Evolutionary conservation across 2,888 invertebrate species (phyloP), one percentile per base, ranked within the genome.

Genomic region (Dasypolia templi): DNA sequence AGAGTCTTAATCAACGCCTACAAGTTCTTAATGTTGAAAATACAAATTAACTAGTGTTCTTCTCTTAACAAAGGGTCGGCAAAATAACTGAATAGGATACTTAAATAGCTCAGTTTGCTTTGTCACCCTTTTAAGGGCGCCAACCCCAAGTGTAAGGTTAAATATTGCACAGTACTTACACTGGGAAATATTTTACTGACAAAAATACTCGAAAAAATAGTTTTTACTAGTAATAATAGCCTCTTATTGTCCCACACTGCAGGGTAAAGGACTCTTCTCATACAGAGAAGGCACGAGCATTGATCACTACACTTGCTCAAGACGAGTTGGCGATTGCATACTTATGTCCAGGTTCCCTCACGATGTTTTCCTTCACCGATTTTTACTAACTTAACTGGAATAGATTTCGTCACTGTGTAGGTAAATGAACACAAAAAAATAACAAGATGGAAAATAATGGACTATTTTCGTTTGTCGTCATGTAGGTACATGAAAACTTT

Each of bases 51-150:
- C 22, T 17, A 61, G 56, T 49, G 26, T 66, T 65, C 29, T 61
- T 72, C 39, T 58, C n/a, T n/a, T n/a, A n/a, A n/a, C n/a, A 59
- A 82, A 75, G 64, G 66, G 32, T 58, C 56, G 17, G 29, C n/a
- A 19, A 72, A 69, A 61, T 64, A 67, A 59, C n/a, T 53, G 53
- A 68, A 80, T 46, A 35, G 56, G 56, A 62, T 63, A 66, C 83
- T 73, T 67, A 35, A 78, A 70, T 55, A 73, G 32, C 22, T 39
- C 62, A 63, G 63, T 79, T 46, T 79, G 69, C 69, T 70, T 79
- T 79, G 73, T 79, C 79, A 83, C 79, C 29, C 78, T 72, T 59
- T 72, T 70, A 73, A 32, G 22, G 46, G 39, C 67, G 59, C 58
- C 62, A 55, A 46, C 69, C 59, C 26, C 51, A 39, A 35, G 61